These are phyloP conservation scores for Apis mellifera DNA, from an alignment of 1,140 invertebrate genomes.

Conservation along the genomic window DNA sequence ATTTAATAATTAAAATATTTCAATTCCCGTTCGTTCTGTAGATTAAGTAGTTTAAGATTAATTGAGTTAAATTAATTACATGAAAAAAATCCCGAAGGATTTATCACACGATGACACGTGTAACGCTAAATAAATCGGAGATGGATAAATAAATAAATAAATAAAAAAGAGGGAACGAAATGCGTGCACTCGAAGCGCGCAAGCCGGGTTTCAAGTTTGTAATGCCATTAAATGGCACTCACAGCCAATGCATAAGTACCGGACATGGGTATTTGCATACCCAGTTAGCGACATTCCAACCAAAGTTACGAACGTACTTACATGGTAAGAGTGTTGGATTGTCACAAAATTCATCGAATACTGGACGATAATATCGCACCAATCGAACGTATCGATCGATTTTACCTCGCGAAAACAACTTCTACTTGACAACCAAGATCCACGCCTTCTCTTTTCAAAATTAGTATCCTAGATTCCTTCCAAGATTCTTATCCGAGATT, in stretches of 20 bases:
- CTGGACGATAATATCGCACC: background rate
- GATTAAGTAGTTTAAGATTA: no score
- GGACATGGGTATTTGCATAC: conserved; percentile 60
- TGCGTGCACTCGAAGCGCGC: conserved; percentile 16
- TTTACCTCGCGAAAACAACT: background rate
- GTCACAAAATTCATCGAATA: conserved; percentile 10
- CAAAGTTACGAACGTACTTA: conserved; percentile 37
- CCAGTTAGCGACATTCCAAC: conserved; percentile 65
- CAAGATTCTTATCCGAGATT: no score
- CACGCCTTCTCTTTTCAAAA: no score
- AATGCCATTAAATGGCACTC: conserved; percentile 63
- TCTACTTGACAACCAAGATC: background rate
- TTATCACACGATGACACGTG: no score
- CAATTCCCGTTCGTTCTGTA: no score
- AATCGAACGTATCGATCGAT: background rate
- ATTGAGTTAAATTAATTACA: no score
- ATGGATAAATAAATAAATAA: background rate
- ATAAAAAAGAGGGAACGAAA: conserved; percentile 24
- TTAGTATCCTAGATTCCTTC: no score
- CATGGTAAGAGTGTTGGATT: background rate
- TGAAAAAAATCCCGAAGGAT: no score
- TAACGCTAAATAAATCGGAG: no score
- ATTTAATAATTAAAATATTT: no score
- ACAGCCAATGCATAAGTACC: conserved; percentile 47
- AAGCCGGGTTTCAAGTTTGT: conserved; percentile 52